Percentiles rank a stretch among this genome's conserved stretches.
Evolutionary conservation across 1,140 invertebrate genomes (phyloP).

Genomic region (Drosophila sucinea): DNA sequence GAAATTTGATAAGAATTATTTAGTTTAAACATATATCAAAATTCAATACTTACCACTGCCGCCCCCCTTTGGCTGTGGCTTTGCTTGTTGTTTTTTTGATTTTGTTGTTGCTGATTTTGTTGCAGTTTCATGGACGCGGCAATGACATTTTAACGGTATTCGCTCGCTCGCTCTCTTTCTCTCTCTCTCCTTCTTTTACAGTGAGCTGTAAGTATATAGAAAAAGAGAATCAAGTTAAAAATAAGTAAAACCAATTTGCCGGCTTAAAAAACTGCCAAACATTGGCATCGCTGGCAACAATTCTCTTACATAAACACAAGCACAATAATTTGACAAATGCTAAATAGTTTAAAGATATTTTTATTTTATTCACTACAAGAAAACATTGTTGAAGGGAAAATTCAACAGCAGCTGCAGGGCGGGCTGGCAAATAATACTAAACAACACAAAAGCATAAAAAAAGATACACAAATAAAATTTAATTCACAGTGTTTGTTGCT

Average conservation of each 20-base stretch:
- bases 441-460: slow-evolving; percentile 34
- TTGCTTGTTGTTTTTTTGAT: slow-evolving; percentile 8
- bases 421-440: background rate
- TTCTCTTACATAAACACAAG: slow-evolving; percentile 1
- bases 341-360: background rate
- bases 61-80: slow-evolving; percentile 30
- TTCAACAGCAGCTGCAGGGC: slow-evolving; percentile 8
- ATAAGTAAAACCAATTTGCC: background rate
- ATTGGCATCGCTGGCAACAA: background rate
- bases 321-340: background rate
- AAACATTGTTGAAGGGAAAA: background rate
- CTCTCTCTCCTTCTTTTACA: background rate
- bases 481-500: slow-evolving; percentile 34
- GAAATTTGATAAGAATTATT: background rate
- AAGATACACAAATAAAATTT: background rate
- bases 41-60: background rate
- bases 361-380: background rate
- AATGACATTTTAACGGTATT: slow-evolving; percentile 21
- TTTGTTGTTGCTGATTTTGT: background rate
- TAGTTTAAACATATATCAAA: background rate
- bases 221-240: background rate
- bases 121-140: slow-evolving; percentile 17
- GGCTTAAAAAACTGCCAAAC: background rate
- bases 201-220: slow-evolving; percentile 1
- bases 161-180: slow-evolving; percentile 4